These are phyloP conservation scores for Rhodophaea formosa DNA, from an alignment of 2,888 invertebrate species.

Conservation along the genomic window DNA sequence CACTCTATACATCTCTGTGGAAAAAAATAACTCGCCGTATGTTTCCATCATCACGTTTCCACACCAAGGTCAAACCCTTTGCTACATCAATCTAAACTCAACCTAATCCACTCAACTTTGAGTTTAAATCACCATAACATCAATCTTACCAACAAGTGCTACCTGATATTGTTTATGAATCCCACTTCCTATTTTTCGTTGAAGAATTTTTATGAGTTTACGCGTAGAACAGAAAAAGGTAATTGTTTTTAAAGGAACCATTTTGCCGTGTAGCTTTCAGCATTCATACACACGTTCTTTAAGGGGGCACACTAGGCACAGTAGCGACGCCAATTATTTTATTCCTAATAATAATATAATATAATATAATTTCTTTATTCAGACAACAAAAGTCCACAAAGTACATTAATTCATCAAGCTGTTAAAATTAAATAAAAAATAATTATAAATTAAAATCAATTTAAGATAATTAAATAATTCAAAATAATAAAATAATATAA, in stretches of 20 bases:
- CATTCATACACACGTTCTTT: too few relatives aligned
- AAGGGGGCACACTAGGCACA: too few relatives aligned
- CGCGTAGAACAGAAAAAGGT: neutral
- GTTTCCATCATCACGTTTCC: neutral
- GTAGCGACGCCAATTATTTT: too few relatives aligned
- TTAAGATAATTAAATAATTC: too few relatives aligned
- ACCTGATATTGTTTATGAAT: constrained; percentile 1
- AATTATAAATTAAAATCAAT: too few relatives aligned
- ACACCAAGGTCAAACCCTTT: neutral
- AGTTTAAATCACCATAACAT: neutral
- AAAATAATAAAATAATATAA: too few relatives aligned
- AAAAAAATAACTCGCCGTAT: neutral
- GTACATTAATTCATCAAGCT: too few relatives aligned
- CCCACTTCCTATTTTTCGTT: constrained; percentile 2
- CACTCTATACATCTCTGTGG: too few relatives aligned
- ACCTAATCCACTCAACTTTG: neutral
- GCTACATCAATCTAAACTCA: neutral
- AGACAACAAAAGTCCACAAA: too few relatives aligned
- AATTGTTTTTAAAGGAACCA: neutral
- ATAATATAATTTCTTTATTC: too few relatives aligned
- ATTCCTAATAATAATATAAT: too few relatives aligned
- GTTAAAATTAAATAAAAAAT: too few relatives aligned
- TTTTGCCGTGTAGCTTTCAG: neutral
- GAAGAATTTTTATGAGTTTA: constrained; percentile 14
- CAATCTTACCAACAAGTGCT: neutral